Base-by-base conservation (phyloP, 2,113 vertebrate species). In the Nothobranchius furzeri region DNA sequence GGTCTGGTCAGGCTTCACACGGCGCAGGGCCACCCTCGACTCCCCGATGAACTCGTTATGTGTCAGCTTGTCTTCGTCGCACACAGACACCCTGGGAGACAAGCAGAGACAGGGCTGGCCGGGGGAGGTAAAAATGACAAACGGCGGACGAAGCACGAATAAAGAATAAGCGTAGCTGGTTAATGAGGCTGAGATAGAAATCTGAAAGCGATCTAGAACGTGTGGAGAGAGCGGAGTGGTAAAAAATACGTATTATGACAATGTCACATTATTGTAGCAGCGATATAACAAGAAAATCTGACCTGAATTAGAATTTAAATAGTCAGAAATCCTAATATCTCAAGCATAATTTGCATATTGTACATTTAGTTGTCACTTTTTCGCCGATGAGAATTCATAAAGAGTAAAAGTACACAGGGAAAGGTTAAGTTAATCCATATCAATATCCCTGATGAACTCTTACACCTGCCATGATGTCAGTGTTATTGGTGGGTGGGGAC, bases 31-130 rank as follows among this genome's bases (percentile, higher is more conserved):
- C 57, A 96, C 92, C 3, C 95, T 90, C 6, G 92, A 95, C 91
- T 96, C 95, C 49, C 95, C 95, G 1, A 96, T 96, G 90, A 96
- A 96, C 87, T 96, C 95, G 10, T 96, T 96, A 90, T 96, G 95
- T 56, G 94, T 96, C 88, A 96, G 89, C 87, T 95, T 95, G 93
- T 96, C 95, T 85, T 96, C 95, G 4, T 96, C 95, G 45, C 95
- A 96, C 69, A 96, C 95, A 0, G 95, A 94, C 82, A 96, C 94
- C 91, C 95, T 96, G 81, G 61, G 71, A 78, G 75, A 9, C 40
- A 61, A 49, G 83, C 55, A 75, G 53, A 85, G 60, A 73, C 48
- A 61, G 61, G 40, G 15, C 24, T 49, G 42, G 48, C 50, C 7
- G 48, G 55, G 36, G 42, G 17, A 12, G 52, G 24, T 15, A 14